A percentile compares a stretch with the other conserved stretches of the same genome.
phyloP scores from a whole-genome alignment of 2,113 vertebrate genomes.

The Pelecanoides urinatrix region DNA sequence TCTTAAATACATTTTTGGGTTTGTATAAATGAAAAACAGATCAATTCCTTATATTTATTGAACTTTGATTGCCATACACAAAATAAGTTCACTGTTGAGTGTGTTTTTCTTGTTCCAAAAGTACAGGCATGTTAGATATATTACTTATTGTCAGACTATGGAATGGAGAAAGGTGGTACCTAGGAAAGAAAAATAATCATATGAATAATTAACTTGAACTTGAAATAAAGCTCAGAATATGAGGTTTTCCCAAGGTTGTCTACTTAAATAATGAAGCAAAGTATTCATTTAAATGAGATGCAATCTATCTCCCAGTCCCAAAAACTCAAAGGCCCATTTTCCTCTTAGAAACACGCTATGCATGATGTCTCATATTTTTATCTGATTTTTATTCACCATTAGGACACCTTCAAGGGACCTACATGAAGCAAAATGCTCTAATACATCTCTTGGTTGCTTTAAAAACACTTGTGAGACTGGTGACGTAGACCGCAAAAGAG shows the following conservation, averaged over 20 bases:
- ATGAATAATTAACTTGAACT: background rate
- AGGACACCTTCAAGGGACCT: background rate
- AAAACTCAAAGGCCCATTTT: background rate
- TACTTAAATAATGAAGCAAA: background rate
- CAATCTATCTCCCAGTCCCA: background rate
- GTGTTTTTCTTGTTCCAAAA: background rate
- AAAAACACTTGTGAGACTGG: background rate
- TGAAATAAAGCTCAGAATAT: constrained; percentile 2
- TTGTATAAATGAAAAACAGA: constrained; percentile 11
- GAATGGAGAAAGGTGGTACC: background rate
- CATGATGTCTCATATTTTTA: background rate
- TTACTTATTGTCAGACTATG: background rate
- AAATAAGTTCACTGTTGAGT: background rate
- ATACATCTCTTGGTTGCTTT: background rate
- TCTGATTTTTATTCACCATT: background rate
- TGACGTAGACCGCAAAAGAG: background rate
- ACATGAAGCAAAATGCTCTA: background rate
- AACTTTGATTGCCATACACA: background rate
- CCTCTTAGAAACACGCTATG: background rate
- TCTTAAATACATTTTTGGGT: constrained; percentile 5
- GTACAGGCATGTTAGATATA: background rate
- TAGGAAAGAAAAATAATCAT: constrained; percentile 28
- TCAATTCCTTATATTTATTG: constrained; percentile 24
- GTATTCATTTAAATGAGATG: background rate
- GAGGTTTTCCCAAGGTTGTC: background rate